Evolutionary conservation across 2,797 vertebrate genomes (phyloP), one percentile per base, ranked within the genome.

Genomic region (Lepilemur septentrionalis): DNA sequence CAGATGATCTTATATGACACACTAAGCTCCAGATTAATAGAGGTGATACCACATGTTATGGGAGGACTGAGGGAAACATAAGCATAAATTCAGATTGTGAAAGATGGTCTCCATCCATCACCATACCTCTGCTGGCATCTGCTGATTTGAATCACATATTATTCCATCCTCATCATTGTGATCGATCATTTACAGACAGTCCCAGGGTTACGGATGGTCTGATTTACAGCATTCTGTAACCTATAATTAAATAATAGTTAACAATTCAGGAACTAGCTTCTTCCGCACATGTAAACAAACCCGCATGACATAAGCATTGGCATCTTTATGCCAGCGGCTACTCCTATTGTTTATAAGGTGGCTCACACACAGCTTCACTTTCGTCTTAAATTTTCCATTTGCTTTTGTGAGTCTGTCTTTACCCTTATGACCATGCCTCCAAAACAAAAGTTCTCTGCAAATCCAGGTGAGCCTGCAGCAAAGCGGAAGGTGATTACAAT

Each of bases 221-320:
- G 30, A 65, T 32, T 65, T 65, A 65, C 32, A n/a, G 32, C 7
- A 0, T 9, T 65, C 63, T n/a, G 30, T 65, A n/a, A 17, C 63
- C 3, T 65, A 17, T 65, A 32, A 65, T n/a, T n/a, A 65, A 65
- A 65, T 65, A 65, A 65, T 15, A 17, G 30, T 65, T n/a, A n/a
- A 65, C 32, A 18, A 65, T 65, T 65, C 63, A n/a, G 63, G 3
- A 65, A n/a, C 63, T 65, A n/a, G 32, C n/a, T 17, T 65, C 7
- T n/a, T 65, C 32, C 1, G 15, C 15, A 18, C 63, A n/a, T 8
- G 32, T 65, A 65, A 65, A 65, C 63, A 65, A 65, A 65, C 63
- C 15, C 3, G 7, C 3, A n/a, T 8, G 63, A 8, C 32, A 1
- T 32, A 17, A 65, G 32, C 7, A 0, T 65, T n/a, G 63, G 63